Evolutionary conservation across 2,113 vertebrate species (phyloP).

Genomic region (Ophiodon elongatus): DNA sequence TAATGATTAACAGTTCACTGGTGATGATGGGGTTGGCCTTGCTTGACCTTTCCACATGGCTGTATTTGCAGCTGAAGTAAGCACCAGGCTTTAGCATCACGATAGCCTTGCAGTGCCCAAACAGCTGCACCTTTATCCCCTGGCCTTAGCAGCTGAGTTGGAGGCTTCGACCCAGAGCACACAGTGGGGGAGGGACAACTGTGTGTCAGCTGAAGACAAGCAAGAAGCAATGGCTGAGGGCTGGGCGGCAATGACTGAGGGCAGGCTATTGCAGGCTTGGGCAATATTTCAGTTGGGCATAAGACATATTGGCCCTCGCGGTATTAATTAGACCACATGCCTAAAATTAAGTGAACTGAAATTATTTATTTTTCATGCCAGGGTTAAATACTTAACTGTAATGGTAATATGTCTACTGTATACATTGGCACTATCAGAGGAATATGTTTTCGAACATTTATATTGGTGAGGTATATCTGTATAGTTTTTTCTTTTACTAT

Average conservation of each 20-base stretch:
- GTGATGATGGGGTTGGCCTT: slow-evolving; percentile 64
- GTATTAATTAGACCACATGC: slow-evolving; percentile 35
- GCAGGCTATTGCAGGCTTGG: slow-evolving; percentile 2
- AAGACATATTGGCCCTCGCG: slow-evolving; percentile 37
- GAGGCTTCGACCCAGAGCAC: slow-evolving; percentile 34
- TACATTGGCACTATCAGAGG: background rate
- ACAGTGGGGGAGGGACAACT: slow-evolving; percentile 13
- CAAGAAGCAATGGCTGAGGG: slow-evolving; percentile 10
- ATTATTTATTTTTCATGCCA: background rate
- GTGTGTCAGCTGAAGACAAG: slow-evolving; percentile 23
- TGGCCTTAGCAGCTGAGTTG: slow-evolving; percentile 64
- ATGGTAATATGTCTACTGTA: background rate
- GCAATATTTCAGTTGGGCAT: slow-evolving; percentile 32
- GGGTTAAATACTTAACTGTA: slow-evolving; percentile 2
- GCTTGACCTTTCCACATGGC: slow-evolving; percentile 76
- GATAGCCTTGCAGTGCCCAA: slow-evolving; percentile 59
- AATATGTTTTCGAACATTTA: background rate
- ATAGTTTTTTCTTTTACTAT: background rate
- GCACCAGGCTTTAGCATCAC: slow-evolving; percentile 67
- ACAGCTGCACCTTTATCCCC: slow-evolving; percentile 80
- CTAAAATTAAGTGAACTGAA: slow-evolving; percentile 37
- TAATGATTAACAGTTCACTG: slow-evolving; percentile 67
- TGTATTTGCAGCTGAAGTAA: slow-evolving; percentile 71
- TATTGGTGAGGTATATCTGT: background rate
- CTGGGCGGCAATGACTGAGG: background rate